These are phyloP conservation scores for Oscheius sp. DNA, from an alignment of 2,888 invertebrate species.

Conservation along the genomic window DNA sequence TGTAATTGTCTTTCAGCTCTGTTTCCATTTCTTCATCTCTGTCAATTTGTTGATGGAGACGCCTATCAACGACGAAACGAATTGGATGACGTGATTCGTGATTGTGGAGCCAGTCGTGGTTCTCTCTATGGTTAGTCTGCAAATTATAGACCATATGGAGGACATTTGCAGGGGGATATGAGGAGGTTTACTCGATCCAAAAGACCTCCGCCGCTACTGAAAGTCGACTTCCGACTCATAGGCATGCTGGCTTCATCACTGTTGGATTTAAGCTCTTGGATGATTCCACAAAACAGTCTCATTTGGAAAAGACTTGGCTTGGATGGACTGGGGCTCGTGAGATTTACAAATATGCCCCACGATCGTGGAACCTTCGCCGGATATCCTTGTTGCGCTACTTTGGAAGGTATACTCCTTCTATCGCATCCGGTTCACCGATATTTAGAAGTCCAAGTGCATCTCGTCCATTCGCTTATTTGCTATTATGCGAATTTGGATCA, in stretches of 20 bases:
- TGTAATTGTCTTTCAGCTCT: conserved; percentile 52
- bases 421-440: background rate
- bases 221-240: conserved; percentile 50
- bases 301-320: conserved; percentile 65
- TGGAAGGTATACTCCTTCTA: conserved; percentile 37
- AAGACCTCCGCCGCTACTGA: conserved; percentile 50
- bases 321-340: conserved; percentile 68
- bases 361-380: conserved; percentile 62
- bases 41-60: conserved; percentile 52
- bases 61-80: conserved; percentile 45
- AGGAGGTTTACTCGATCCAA: conserved; percentile 63
- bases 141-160: background rate
- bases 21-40: conserved; percentile 64
- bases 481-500: conserved; percentile 68
- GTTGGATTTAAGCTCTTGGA: conserved; percentile 65
- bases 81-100: conserved; percentile 47
- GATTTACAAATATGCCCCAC: conserved; percentile 68
- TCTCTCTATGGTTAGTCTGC: conserved; percentile 41
- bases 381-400: conserved; percentile 61
- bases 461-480: conserved; percentile 62
- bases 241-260: conserved; percentile 67
- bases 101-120: conserved; percentile 46
- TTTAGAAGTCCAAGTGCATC: conserved; percentile 31
- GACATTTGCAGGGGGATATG: conserved; percentile 57
- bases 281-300: conserved; percentile 44